Percentiles rank a stretch among this genome's conserved stretches.
These are phyloP conservation scores for Linhomoeus sp. DNA, from an alignment of 2,888 invertebrate genomes.

Conservation along the genomic window DNA sequence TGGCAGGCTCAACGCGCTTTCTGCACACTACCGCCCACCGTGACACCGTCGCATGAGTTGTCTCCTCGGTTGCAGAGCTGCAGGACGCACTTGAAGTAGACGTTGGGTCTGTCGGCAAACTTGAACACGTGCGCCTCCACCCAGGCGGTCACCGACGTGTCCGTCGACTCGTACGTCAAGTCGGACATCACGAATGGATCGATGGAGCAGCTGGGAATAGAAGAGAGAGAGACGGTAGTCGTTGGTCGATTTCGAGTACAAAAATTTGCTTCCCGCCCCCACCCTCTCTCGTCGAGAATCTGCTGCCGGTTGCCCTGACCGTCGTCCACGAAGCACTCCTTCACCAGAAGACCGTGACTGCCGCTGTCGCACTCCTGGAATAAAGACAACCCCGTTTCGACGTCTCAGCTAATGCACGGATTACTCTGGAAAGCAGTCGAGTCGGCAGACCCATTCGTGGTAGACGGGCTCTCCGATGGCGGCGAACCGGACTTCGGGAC, in stretches of 20 bases:
- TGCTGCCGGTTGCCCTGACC: slow-evolving; percentile 4
- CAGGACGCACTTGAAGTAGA: slow-evolving; percentile 5
- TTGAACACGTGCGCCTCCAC: slow-evolving; percentile 8
- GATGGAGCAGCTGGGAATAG: slow-evolving; percentile 2
- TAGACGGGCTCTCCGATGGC: slow-evolving; percentile 5
- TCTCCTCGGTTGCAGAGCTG: slow-evolving; percentile 6
- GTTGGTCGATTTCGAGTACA: no score
- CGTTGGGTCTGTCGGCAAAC: slow-evolving; percentile 5
- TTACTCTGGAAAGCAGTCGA: no score
- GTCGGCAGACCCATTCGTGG: slow-evolving; percentile 6
- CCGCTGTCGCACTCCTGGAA: neutral
- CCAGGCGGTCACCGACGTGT: neutral
- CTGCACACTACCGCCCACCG: neutral
- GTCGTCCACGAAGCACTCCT: slow-evolving; percentile 6
- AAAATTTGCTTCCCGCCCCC: no score
- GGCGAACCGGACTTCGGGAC: slow-evolving; percentile 3
- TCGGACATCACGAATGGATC: slow-evolving; percentile 5
- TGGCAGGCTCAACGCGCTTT: no score
- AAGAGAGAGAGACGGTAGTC: no score
- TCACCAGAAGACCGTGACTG: slow-evolving; percentile 2
- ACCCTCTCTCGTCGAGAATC: slow-evolving; percentile 4
- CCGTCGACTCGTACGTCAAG: slow-evolving; percentile 1
- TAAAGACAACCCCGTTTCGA: no score
- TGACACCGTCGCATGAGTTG: neutral
- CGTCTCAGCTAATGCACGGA: neutral